Percentiles rank a stretch among this genome's conserved stretches.
Evolutionary conservation across 2,888 invertebrate genomes (phyloP).

Genomic region (Amphiduros pacificus): DNA sequence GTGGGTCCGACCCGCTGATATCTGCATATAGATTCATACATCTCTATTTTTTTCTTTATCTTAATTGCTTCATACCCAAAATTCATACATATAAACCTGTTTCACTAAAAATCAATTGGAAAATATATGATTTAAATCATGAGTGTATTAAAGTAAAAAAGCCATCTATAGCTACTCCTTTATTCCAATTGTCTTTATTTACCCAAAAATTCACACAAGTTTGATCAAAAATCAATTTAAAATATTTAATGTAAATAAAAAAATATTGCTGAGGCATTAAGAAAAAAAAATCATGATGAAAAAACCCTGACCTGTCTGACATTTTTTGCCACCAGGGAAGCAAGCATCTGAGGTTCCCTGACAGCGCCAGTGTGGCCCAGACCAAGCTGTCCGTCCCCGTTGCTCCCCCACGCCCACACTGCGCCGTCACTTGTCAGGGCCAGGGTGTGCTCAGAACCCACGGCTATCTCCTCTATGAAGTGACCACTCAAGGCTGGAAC

Average conservation of each 20-base stretch:
- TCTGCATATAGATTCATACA: slow-evolving; percentile 48
- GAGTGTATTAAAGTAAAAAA: too few relatives aligned
- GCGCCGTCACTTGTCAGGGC: slow-evolving; percentile 66
- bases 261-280: too few relatives aligned
- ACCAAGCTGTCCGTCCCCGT: slow-evolving; percentile 68
- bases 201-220: too few relatives aligned
- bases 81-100: background rate
- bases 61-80: too few relatives aligned
- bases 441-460: slow-evolving; percentile 68
- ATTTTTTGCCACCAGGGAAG: slow-evolving; percentile 63
- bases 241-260: too few relatives aligned
- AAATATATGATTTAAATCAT: too few relatives aligned
- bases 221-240: too few relatives aligned
- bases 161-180: too few relatives aligned
- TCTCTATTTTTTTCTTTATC: too few relatives aligned
- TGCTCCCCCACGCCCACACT: slow-evolving; percentile 70
- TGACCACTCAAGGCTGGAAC: slow-evolving; percentile 63
- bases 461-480: slow-evolving; percentile 66
- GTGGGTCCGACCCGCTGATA: slow-evolving; percentile 69
- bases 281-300: too few relatives aligned
- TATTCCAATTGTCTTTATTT: too few relatives aligned
- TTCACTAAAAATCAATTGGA: too few relatives aligned
- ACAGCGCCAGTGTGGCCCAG: slow-evolving; percentile 65
- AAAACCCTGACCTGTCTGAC: slow-evolving; percentile 65
- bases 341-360: slow-evolving; percentile 65